phyloP scores from a whole-genome alignment of 2,888 invertebrate genomes.

The Baccha elongata region DNA sequence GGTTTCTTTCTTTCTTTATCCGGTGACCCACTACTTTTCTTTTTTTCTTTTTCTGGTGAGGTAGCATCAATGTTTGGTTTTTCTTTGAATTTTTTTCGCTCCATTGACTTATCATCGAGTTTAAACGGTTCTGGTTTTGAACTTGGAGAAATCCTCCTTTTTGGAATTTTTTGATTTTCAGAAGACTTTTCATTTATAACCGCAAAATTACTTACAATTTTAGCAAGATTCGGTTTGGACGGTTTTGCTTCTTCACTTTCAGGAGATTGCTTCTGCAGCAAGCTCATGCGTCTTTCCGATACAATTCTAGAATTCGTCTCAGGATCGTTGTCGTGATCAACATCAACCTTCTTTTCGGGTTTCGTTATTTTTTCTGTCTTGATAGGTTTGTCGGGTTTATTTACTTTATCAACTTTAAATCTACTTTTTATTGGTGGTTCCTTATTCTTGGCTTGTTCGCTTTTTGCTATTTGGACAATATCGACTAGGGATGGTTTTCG shows the following conservation, averaged over 20 bases:
- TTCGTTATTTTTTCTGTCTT: slow-evolving; percentile 11
- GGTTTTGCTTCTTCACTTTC: slow-evolving; percentile 59
- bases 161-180: slow-evolving; percentile 69
- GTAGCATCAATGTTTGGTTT: slow-evolving; percentile 58
- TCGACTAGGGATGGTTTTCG: slow-evolving; percentile 81
- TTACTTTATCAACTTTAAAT: slow-evolving; percentile 78
- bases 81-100: slow-evolving; percentile 62
- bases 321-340: slow-evolving; percentile 78
- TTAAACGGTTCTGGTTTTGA: slow-evolving; percentile 79
- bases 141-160: slow-evolving; percentile 38
- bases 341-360: slow-evolving; percentile 64
- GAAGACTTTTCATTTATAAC: slow-evolving; percentile 84
- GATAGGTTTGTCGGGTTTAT: slow-evolving; percentile 51
- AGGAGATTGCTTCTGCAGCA: slow-evolving; percentile 77
- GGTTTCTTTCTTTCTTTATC: not conserved
- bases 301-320: slow-evolving; percentile 80
- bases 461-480: slow-evolving; percentile 80
- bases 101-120: slow-evolving; percentile 78
- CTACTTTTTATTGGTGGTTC: slow-evolving; percentile 78
- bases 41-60: not conserved
- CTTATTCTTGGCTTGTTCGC: slow-evolving; percentile 77
- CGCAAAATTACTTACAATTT: slow-evolving; percentile 78
- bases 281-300: slow-evolving; percentile 79
- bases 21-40: not conserved
- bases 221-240: slow-evolving; percentile 22